Evolutionary conservation across 2,888 invertebrate species (phyloP), one percentile per base, ranked within the genome.

Genomic region (Coelogynopora nodosa): DNA sequence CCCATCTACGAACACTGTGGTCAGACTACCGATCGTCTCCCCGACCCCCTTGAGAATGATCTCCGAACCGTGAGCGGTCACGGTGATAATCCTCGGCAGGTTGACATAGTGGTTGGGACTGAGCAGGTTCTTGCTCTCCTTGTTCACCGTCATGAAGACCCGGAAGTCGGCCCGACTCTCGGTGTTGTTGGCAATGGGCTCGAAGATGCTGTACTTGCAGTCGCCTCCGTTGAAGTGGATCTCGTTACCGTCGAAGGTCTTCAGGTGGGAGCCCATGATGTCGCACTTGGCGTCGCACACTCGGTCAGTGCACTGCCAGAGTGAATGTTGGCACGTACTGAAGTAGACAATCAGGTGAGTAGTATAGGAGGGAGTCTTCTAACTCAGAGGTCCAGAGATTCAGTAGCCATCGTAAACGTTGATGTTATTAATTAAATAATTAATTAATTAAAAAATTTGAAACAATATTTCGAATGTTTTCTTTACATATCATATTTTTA

Each of bases 241-340:
- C 30, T 88, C 85, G 0, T 88, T 87, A 10, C 90, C 90, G 86
- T 91, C 90, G 86, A 91, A 91, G 0, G 90, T 90, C n/a, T 84
- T 88, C 82, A 90, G 87, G 84, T 90, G 90, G 29, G 89, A 89
- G 18, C 90, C 90, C 80, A 89, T 87, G 18, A 90, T 87, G 5
- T 87, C 88, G 86, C 90, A 91, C 2, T 89, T 89, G 29, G 89
- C 88, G 0, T 90, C 88, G 82, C 90, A 90, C 2, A 27, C 31
- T 67, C 88, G 86, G 49, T 90, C 88, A 30, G 90, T 88, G 84
- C 91, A 91, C 23, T 88, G 31, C 90, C 90, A 91, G n/a, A 67
- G 67, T 0, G 85, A 67, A 13, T 29, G 49, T 23, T 86, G 86
- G n/a, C 87, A 87, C 13, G 84, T 85, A 74, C 87, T 87, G 86